Base-by-base conservation (phyloP, 2,888 invertebrate species). In the Glaucopsyche alexis region DNA sequence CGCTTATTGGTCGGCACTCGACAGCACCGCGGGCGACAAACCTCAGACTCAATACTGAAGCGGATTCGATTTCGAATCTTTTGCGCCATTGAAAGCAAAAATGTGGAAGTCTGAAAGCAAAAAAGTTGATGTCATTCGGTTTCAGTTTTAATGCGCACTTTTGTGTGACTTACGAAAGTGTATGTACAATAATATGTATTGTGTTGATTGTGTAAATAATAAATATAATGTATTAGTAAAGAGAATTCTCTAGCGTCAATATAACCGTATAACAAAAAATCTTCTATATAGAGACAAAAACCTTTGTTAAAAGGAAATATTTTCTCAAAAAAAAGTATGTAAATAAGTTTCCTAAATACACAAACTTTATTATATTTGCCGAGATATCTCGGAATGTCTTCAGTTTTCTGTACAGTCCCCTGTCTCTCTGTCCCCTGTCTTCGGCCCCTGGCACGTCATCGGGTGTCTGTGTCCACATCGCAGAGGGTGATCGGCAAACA, bases 1-100 rank as follows among this genome's bases (percentile, higher is more conserved):
- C 29, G 69, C 69, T 47, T 69, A 49, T 69, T 69, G 69, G 69
- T 69, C 69, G 47, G 13, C 9, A 47, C 49, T 69, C 69, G 47
- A 19, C 9, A 47, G 5, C 14, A 11, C 69, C 69, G 14, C 19
- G 47, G 69, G 69, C 69, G 69, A 16, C 16, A 19, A 47, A 67
- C 47, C 65, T 40, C 67, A 47, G 67, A n/a, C 16, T 40, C 64
- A 65, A 45, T 66, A 65, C 65, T 40, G 6, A 47, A 69, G 49
- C 19, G 69, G 19, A 47, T 47, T 69, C 69, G 49, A 67, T 69
- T 69, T 69, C 69, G 29, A 69, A 7, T 69, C 69, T 29, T 29
- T 67, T 67, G 67, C 16, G 47, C 16, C 29, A 65, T 11, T 14
- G 16, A 45, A 45, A 45, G 16, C 13, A 67, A 42, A 45, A 42